Evolutionary conservation across 1,140 invertebrate species (phyloP).

Genomic region (Eulimnadia texana): DNA sequence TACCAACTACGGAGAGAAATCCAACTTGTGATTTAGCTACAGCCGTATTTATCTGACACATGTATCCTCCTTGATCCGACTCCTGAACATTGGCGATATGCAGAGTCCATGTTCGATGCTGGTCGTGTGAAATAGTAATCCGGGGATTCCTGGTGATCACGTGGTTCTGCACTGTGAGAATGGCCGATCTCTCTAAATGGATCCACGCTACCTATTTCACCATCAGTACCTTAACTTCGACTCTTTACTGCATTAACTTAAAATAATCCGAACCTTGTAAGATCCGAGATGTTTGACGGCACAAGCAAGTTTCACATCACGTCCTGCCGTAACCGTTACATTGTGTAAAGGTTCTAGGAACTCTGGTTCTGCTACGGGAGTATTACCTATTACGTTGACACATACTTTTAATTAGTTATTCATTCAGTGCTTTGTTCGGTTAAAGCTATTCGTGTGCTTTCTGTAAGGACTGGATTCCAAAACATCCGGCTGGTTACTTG

Average conservation of each 20-base stretch:
- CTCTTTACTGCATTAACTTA: no score
- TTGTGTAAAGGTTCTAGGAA: conserved; percentile 47
- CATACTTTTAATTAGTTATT: no score
- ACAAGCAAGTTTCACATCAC: conserved; percentile 72
- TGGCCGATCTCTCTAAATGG: conserved; percentile 84
- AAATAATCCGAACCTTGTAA: no score
- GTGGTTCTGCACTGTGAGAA: conserved; percentile 79
- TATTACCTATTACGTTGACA: no score
- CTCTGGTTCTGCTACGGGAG: conserved; percentile 34
- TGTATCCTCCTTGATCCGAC: conserved; percentile 79
- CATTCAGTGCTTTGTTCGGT: no score
- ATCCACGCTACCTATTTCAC: conserved; percentile 76
- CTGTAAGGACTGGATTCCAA: no score
- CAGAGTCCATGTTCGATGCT: conserved; percentile 74
- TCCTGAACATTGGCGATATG: conserved; percentile 81
- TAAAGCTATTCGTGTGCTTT: no score
- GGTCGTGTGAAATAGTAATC: conserved; percentile 70
- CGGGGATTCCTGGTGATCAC: conserved; percentile 83
- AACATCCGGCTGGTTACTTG: no score
- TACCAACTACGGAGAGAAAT: conserved; percentile 11
- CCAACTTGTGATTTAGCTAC: conserved; percentile 8
- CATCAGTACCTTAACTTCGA: no score
- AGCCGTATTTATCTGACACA: conserved; percentile 32
- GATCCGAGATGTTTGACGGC: conserved; percentile 75
- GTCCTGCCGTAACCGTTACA: conserved; percentile 55